Base-by-base conservation (phyloP, 2,113 vertebrate genomes). In the Sylvilagus bachmani region DNA sequence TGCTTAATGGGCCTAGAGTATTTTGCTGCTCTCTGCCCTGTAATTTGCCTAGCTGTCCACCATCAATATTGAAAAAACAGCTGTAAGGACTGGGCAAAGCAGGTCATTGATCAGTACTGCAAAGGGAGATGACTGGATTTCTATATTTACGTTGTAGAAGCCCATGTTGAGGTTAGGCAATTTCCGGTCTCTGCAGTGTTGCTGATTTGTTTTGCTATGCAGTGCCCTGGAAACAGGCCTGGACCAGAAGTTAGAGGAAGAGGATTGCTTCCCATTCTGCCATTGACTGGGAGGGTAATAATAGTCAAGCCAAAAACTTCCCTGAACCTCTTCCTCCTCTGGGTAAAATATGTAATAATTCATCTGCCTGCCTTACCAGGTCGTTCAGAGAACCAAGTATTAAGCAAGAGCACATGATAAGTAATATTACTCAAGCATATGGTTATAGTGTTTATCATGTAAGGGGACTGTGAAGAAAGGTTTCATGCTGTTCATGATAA, bases 11-110 rank as follows among this genome's bases (percentile, higher is more conserved):
- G 73, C 36, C 61, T 78, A 13, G 31, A 73, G 58, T 86, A 79
- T 94, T 93, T 44, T 86, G 64, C 82, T 91, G 64, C 85, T 96
- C 81, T 96, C 71, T 74, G 74, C 58, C 71, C 86, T 93, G 25
- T 66, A 79, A 91, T 92, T 93, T 44, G 25, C 94, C 92, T 90
- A 94, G 70, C 90, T 86, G 38, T 0, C 74, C n/a, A 31, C 55
- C 92, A 89, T 94, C 84, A 71, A n/a, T 93, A 89, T 91, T 95
- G 69, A 88, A 85, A 96, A 88, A 78, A 83, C 17, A 89, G 86
- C n/a, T 71, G 36, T 67, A 74, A 66, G 80, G 67, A 88, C 70
- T 51, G 25, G 27, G 44, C 44, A 62, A 31, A 66, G 38, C 19
- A 25, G 61, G 67, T 64, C 78, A 69, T 51, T 87, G 51, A 91